Evolutionary conservation across 1,140 invertebrate species (phyloP), one percentile per base, ranked within the genome.

Genomic region (Drosophila truncata): DNA sequence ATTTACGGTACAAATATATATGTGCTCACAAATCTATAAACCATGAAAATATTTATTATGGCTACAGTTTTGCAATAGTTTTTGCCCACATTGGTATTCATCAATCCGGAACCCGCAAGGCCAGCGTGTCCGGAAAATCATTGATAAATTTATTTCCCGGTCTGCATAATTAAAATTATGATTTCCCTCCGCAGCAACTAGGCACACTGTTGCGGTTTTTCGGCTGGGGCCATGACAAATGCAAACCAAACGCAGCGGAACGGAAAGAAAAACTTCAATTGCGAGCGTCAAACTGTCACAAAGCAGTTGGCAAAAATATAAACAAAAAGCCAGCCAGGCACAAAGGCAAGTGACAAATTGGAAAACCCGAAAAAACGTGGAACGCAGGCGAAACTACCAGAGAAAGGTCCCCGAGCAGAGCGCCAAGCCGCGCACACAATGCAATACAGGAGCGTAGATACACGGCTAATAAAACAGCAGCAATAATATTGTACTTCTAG

Each of bases 281-380:
- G 78, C 49, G 66, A 65, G 47, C 82, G 63, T 61, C 67, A 77
- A 66, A 75, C 67, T 87, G 79, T 82, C 79, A 71, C 67, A 84
- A 72, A 81, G 82, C 78, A 75, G 80, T 65, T 73, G 67, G 50
- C 57, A 60, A 72, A 72, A 71, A 69, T 71, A 50, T 33, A 71
- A 78, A 78, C 59, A 78, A 57, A 77, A 69, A 70, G 20, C 37
- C 39, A 69, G 42, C 49, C 57, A 61, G 42, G 37, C 55, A 63
- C 64, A 78, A 66, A 78, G 59, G 46, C 57, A 61, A 78, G 64
- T 88, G 84, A 87, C 85, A 87, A 87, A 87, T 87, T 88, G 85
- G 69, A 80, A 84, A 65, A n/a, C 33, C 62, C 59, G 16, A 69
- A 69, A 67, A 66, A 69, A 67, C 29, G n/a, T 50, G 66, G 42